Base-by-base conservation (phyloP, 2,113 vertebrate genomes). In the Bubo bubo region DNA sequence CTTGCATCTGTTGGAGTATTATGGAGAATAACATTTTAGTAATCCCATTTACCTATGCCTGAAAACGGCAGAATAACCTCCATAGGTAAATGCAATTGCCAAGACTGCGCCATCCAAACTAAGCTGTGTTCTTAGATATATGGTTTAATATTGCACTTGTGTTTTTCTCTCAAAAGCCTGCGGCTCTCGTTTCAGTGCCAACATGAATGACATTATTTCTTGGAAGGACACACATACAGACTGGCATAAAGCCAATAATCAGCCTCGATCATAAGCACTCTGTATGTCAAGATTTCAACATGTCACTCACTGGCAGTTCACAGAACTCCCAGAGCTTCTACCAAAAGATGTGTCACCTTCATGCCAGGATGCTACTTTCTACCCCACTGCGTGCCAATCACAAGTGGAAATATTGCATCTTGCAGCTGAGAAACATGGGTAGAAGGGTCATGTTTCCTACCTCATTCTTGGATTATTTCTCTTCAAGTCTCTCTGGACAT, bases 21-120 rank as follows among this genome's bases (percentile, higher is more conserved):
- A 37, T 0, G 3, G 58, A 67, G 26, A 71, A 18, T 20, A 56
- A 18, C 1, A 4, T 14, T 10, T 47, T 1, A 2, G n/a, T 15
- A 55, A 59, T 20, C 43, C 17, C 45, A 12, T 20, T 63, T 34
- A 52, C 24, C 32, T 37, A 3, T 9, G n/a, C 45, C 39, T 50
- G 19, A 43, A 74, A 67, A 43, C 0, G 0, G 41, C 4, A 55
- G n/a, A 49, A 59, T 17, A 41, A 43, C 26, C 59, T 49, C 88
- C 19, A 35, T 0, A 70, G 37, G 10, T 41, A 63, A 58, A 74
- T 2, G 4, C 30, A 32, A 28, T 8, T 43, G 23, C 43, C 75
- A 58, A 43, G 41, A 9, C 34, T 19, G 9, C n/a, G 56, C 55
- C 59, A 37, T 41, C 74, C 84, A 85, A 76, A 43, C 24, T 8